Base-by-base conservation (phyloP, 2,797 vertebrate species). In the Eulemur coronatus region DNA sequence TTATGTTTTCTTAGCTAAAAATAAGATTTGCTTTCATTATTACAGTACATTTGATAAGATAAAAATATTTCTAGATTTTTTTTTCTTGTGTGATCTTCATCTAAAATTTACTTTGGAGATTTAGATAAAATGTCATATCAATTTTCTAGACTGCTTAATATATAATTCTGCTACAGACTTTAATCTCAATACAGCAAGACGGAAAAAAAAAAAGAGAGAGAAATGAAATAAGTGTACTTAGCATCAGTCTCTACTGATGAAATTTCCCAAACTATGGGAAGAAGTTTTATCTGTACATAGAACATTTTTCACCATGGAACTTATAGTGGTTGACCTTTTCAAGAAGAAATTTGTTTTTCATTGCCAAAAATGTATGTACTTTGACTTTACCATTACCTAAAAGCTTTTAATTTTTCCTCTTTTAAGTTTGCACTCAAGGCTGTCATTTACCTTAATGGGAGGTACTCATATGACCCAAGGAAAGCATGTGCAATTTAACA, bases 91-190 rank as follows among this genome's bases (percentile, higher is more conserved):
- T 73, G 63, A 86, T 81, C 84, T 50, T 87, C 80, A 80, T 86
- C 95, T 95, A 75, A 96, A 96, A 98, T 92, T 96, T 84, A 81
- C 85, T 96, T 96, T 89, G 43, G 55, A 97, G 80, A 95, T 96
- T 95, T 78, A 91, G 76, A 96, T 95, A 81, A 96, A 97, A 96
- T 94, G 61, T 94, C 94, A 92, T 87, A 89, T 70, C 89, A 65
- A 84, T 97, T 97, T 97, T 59, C 78, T 93, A 97, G 69, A 13
- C 63, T 96, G 52, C 50, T 97, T 52, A 94, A 79, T 96, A 95
- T 65, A 12, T 86, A 92, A 79, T 59, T 59, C 65, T 22, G 46
- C 35, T 65, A 12, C 67, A 61, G 17, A 93, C 35, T 91, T 92
- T 92, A 95, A 97, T 63, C 41, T 92, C 13, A 59, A 43, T 20